phyloP scores from a whole-genome alignment of 2,113 vertebrate genomes.

The Thalassoma bifasciatum region DNA sequence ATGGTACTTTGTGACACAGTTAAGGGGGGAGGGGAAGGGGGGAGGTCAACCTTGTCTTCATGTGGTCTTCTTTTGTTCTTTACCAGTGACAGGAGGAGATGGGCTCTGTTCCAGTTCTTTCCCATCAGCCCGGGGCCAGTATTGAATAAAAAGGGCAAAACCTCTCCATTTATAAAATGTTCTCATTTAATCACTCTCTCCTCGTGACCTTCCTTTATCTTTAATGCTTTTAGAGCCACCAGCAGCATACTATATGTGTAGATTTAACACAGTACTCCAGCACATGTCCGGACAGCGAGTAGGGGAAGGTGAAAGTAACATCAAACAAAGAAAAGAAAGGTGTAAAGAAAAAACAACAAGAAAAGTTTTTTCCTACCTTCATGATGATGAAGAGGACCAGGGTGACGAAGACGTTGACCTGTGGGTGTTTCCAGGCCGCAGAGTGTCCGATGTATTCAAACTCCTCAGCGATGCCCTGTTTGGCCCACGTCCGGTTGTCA shows the following conservation, averaged over 20 bases:
- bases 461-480: constrained; percentile 89
- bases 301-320: no score
- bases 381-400: constrained; percentile 96
- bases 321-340: no score
- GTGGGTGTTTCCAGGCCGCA: constrained; percentile 92
- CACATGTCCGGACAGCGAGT: not conserved
- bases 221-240: not conserved
- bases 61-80: constrained; percentile 26
- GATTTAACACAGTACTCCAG: not conserved
- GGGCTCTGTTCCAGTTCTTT: constrained; percentile 1
- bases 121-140: constrained; percentile 21
- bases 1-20: constrained; percentile 9
- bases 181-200: constrained; percentile 1
- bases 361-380: constrained; percentile 85
- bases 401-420: constrained; percentile 93
- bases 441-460: constrained; percentile 89
- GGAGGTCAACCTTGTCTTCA: constrained; percentile 1
- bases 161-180: constrained; percentile 1
- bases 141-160: constrained; percentile 21
- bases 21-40: not conserved
- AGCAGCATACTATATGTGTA: not conserved
- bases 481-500: constrained; percentile 96
- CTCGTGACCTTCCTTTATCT: constrained; percentile 19
- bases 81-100: constrained; percentile 13
- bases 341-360: no score